Percentiles rank a stretch among this genome's conserved stretches.
Evolutionary conservation across 2,113 vertebrate genomes (phyloP).

Genomic region (Melanerpes aurifrons): DNA sequence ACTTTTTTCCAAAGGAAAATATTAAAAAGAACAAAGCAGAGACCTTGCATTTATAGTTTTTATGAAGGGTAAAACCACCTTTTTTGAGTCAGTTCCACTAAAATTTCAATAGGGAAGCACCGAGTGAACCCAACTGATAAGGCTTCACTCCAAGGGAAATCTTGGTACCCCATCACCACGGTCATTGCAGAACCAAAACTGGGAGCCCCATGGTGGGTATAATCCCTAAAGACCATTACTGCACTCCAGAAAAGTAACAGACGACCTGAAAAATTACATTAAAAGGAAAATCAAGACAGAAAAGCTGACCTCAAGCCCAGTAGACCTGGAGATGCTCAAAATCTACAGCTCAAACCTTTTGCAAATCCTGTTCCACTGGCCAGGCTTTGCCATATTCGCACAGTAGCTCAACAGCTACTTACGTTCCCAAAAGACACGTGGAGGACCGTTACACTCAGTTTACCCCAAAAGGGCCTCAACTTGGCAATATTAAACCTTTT

Average conservation of each 20-base stretch:
- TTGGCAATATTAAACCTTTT: not conserved
- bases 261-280: not conserved
- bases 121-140: not conserved
- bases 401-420: not conserved
- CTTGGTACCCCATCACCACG: accelerated
- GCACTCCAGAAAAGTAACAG: not conserved
- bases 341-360: not conserved
- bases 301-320: not conserved
- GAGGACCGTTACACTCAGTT: not conserved
- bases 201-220: accelerated
- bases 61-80: not conserved
- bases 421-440: not conserved
- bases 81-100: not conserved
- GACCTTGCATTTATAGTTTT: not conserved
- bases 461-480: not conserved
- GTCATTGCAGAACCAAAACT: not conserved
- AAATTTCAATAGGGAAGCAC: not conserved
- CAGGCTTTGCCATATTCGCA: not conserved
- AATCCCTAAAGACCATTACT: not conserved
- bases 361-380: not conserved
- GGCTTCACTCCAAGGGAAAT: not conserved
- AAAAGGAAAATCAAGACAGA: not conserved
- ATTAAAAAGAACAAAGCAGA: not conserved
- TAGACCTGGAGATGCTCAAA: not conserved
- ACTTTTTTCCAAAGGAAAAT: not conserved